Base-by-base conservation (phyloP, 2,797 vertebrate species). In the Telmatherina bonti region DNA sequence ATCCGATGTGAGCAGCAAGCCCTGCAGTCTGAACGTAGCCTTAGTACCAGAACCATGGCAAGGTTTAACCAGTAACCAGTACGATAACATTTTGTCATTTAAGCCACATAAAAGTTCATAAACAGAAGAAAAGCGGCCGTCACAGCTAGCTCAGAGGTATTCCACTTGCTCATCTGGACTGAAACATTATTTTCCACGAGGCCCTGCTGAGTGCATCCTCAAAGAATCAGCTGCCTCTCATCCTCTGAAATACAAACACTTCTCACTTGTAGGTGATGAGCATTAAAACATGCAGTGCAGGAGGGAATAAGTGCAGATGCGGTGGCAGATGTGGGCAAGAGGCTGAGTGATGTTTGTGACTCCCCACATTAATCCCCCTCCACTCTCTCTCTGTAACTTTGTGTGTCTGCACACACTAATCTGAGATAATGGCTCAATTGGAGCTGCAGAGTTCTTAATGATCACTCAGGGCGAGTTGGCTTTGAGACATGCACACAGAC, bases 401-500 rank as follows among this genome's bases (percentile, higher is more conserved):
- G 79, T 64, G 58, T 58, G 71, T 71, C 62, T 56, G 70, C 79
- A 72, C 67, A 26, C 89, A 67, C 87, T 94, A 91, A 93, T 93
- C 88, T 88, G 83, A 87, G 86, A 90, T 93, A 93, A 93, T 89
- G 84, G 89, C 85, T 89, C 85, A 85, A 86, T 89, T 86, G 76
- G 49, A 84, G 84, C 68, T 36, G 79, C 81, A 68, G 87, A 82
- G 79, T 83, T 89, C 86, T 84, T 91, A 92, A 93, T 88, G 91
- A 85, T 86, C 82, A 89, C 86, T 91, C 86, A 85, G 76, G 78
- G 79, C 70, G 5, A 61, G 83, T 70, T 66, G 76, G 84, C 86
- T 86, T 71, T 78, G 74, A 86, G 83, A 79, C 67, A 62, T 35
- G 36, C 54, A 78, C 72, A 62, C 74, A 33, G 82, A 76, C 73